Conservation (phyloP, 2,113 vertebrate species). For the Chunga burmeisteri region DNA sequence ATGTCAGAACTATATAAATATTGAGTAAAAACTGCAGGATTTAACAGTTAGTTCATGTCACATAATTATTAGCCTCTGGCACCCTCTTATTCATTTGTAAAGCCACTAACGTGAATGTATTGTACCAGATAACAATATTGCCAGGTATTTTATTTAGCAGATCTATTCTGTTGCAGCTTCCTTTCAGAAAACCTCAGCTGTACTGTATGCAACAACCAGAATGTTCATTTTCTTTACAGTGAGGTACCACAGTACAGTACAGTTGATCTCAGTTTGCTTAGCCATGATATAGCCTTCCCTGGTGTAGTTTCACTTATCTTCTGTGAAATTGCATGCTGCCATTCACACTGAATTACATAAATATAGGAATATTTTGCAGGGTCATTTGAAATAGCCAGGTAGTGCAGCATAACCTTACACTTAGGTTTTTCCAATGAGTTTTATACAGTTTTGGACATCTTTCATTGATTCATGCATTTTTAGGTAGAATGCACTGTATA, state of each 20-base stretch:
- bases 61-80: slow-evolving; percentile 51
- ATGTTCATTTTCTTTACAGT: neutral
- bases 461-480: neutral
- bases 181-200: slow-evolving; percentile 5
- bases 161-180: neutral
- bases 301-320: neutral
- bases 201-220: neutral
- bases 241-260: neutral
- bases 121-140: slow-evolving; percentile 37
- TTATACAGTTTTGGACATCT: neutral
- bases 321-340: neutral
- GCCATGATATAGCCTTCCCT: neutral
- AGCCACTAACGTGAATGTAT: slow-evolving; percentile 33
- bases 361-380: neutral
- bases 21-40: slow-evolving; percentile 48
- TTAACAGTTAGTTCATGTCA: slow-evolving; percentile 45
- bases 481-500: neutral
- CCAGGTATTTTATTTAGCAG: slow-evolving; percentile 41
- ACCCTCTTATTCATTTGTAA: slow-evolving; percentile 45
- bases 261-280: neutral
- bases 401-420: neutral
- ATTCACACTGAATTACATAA: neutral
- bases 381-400: neutral
- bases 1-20: slow-evolving; percentile 49
- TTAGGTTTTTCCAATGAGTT: neutral